These are phyloP conservation scores for Petrolisthes cinctipes DNA, from an alignment of 2,888 invertebrate genomes.

Conservation along the genomic window DNA sequence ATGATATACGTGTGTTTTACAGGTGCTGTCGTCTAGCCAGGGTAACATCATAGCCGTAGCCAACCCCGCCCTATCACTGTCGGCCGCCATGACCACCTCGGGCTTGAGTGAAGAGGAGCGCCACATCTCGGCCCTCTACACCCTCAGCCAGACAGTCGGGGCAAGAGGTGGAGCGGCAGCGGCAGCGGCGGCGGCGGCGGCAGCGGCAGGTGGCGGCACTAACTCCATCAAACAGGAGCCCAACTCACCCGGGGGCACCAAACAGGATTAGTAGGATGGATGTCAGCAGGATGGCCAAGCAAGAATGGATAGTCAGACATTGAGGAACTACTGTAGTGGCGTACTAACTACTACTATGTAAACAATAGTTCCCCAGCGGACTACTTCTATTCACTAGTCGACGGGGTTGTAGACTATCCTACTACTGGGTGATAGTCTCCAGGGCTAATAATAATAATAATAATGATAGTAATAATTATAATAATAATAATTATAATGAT, in stretches of 20 bases:
- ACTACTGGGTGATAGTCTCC: no score
- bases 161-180: conserved; percentile 25
- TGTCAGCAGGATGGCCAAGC: no score
- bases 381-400: no score
- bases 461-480: no score
- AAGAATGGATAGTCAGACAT: no score
- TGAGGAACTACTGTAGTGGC: no score
- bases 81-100: conserved; percentile 49
- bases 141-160: conserved; percentile 53
- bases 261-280: conserved; percentile 40
- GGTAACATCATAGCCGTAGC: conserved; percentile 90
- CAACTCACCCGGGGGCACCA: conserved; percentile 61
- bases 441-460: no score
- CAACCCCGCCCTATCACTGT: conserved; percentile 81
- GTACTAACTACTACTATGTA: no score
- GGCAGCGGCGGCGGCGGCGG: conserved; percentile 44
- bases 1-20: conserved; percentile 66
- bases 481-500: no score
- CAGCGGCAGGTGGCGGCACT: conserved; percentile 38
- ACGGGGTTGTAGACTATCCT: no score
- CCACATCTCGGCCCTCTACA: conserved; percentile 56
- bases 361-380: no score
- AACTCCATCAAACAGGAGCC: conserved; percentile 65
- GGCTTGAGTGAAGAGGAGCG: conserved; percentile 54
- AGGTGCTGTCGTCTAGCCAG: conserved; percentile 86